Evolutionary conservation across 2,113 vertebrate genomes (phyloP), one percentile per base, ranked within the genome.

Genomic region (Microtus ochrogaster): DNA sequence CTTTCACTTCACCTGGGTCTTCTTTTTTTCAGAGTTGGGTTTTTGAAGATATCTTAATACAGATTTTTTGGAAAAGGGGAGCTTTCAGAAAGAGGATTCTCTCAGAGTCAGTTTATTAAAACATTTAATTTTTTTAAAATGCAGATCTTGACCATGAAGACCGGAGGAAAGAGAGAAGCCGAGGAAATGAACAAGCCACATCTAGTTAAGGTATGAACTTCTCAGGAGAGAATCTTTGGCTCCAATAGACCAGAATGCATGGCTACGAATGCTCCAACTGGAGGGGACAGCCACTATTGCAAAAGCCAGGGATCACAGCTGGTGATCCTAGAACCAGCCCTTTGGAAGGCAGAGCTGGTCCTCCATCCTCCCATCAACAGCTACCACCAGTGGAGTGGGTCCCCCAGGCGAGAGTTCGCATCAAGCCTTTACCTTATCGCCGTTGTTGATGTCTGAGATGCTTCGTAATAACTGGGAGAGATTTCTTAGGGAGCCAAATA

Each of bases 401-500:
- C 41, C 76, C 83, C 66, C 5, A 81, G 79, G 74, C 26, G 3
- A 24, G 76, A 79, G 66, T 74, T 88, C 88, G 49, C 86, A n/a
- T 68, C 33, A 74, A 95, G 91, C 26, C 72, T 76, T 93, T 49
- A n/a, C 89, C 91, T 92, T 96, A 87, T 95, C 81, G 47, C 94
- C 95, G 55, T 90, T 89, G 3, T 96, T 97, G 85, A 95, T 97
- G 86, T 94, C 97, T 86, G 72, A 89, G 95, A 97, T 87, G 82
- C 98, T 96, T 97, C 93, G 28, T 55, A 98, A 98, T 98, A 98
- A 98, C 96, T 92, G 28, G 95, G 92, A 97, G 98, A 95, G 97
- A 98, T 96, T 98, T 97, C 98, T 97, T 87, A 90, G 97, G 98
- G 97, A 97, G 97, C 97, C 98, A 98, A 99, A 99, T 98, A 98